Base-by-base conservation (phyloP, 2,888 invertebrate genomes). In the Hecatera dysodea region DNA sequence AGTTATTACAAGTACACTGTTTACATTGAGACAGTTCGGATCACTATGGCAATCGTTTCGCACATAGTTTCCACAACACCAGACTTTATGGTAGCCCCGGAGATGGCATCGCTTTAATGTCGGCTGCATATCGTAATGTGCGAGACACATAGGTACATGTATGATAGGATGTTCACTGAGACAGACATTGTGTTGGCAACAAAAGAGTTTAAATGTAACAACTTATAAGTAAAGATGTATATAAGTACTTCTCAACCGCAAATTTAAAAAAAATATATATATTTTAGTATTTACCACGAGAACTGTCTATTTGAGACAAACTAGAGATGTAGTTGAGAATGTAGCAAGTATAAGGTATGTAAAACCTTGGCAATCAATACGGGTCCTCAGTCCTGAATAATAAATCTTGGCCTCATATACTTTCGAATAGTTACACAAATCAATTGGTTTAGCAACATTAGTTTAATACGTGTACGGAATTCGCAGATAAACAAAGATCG, bases 41-140 rank as follows among this genome's bases (percentile, higher is more conserved):
- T 64, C 57, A 52, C 48, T 22, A 66, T 50, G 55, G 61, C 48
- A 63, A 75, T 79, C 53, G 69, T 56, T 62, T 67, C 57, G 65
- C 39, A 82, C 83, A 90, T 93, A 89, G 90, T 92, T 94, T 94
- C 93, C 93, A 83, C 88, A 77, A 93, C 93, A 91, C 89, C 89
- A 90, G 90, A 91, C 88, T 94, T 94, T 93, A 94, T 90, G 88
- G 89, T 85, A 84, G 84, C 86, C 83, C 80, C 81, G 76, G 85
- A 87, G 85, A 86, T 83, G 84, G 75, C 87, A 83, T 82, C 84
- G 85, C 72, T 84, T 88, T 85, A 83, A 86, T 85, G 81, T 65
- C 72, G 77, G 84, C 78, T 84, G 80, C 78, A 76, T 81, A 75
- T 75, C 62, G 74, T 80, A 52, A 72, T 63, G 52, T 75, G 64